Evolutionary conservation across 2,888 invertebrate genomes (phyloP), one percentile per base, ranked within the genome.

Genomic region (Ptilodon capucinus): DNA sequence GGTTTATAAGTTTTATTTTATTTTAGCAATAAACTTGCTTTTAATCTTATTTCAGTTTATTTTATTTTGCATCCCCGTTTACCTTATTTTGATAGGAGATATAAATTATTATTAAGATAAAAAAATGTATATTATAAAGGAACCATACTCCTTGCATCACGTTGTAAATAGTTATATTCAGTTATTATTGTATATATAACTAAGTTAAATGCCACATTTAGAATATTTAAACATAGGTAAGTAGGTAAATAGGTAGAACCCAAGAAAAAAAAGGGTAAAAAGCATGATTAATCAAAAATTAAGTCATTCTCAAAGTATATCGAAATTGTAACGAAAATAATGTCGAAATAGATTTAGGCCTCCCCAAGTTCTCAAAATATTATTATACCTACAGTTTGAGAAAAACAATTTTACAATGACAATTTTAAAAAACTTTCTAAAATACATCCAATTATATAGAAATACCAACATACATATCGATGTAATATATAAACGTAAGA

Each of bases 21-120:
- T 86, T 86, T 86, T 91, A 91, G 91, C 91, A 91, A 91, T 91
- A 91, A 91, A 90, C 81, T 91, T 91, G 90, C 90, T 90, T 91
- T 84, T 86, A 84, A 80, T 86, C 70, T 81, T 74, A 80, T 87
- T 88, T 88, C 60, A 49, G 60, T 79, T 85, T 77, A 78, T 87
- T 86, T 83, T 76, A 79, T 86, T 85, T 77, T 74, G 68, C 70
- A 68, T 71, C 76, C 68, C 70, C 72, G 48, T 76, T 69, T 54
- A 60, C 62, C 66, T 60, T 63, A 59, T 71, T 72, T 71, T 70
- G 47, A 57, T 79, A 81, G 76, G 56, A 57, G 9, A 50, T 64
- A 45, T 60, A 54, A n/a, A 23, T 25, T 25, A 16, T 40, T 25
- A 40, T 3, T 68, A 74, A 73, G 74, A 64, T 60, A 72, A 61